Percentiles rank a stretch among this genome's conserved stretches.
phyloP scores from a whole-genome alignment of 2,888 invertebrate species.

The Argyresthia albistria region DNA sequence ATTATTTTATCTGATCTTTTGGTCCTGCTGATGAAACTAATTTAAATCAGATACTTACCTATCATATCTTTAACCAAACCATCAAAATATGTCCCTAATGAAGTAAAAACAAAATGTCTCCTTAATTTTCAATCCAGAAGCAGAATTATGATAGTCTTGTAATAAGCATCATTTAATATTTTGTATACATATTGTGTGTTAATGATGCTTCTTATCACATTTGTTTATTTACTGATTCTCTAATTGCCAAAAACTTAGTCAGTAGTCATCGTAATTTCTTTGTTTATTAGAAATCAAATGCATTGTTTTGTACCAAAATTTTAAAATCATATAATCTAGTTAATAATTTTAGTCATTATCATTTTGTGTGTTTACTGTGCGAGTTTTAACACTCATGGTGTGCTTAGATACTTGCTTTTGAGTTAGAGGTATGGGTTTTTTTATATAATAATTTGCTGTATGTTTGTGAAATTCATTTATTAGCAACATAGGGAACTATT shows the following conservation, averaged over 20 bases:
- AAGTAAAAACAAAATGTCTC: too few relatives aligned
- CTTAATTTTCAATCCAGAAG: not conserved
- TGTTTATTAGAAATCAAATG: slow-evolving; percentile 37
- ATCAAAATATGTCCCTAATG: too few relatives aligned
- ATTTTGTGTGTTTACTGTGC: slow-evolving; percentile 54
- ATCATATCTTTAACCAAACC: too few relatives aligned
- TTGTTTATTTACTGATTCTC: slow-evolving; percentile 57
- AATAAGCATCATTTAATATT: slow-evolving; percentile 11
- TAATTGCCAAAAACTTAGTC: slow-evolving; percentile 69
- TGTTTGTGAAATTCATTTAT: slow-evolving; percentile 44
- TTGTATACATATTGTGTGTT: not conserved
- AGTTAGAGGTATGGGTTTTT: slow-evolving; percentile 33
- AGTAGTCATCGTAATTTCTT: slow-evolving; percentile 26
- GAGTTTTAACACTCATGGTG: slow-evolving; percentile 47
- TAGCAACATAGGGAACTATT: slow-evolving; percentile 35
- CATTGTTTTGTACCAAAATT: slow-evolving; percentile 57
- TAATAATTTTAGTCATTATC: slow-evolving; percentile 61
- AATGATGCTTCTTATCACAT: slow-evolving; percentile 31
- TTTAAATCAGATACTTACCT: too few relatives aligned
- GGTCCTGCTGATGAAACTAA: too few relatives aligned
- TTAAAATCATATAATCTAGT: slow-evolving; percentile 59
- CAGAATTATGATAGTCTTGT: slow-evolving; percentile 5
- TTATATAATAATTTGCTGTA: slow-evolving; percentile 49
- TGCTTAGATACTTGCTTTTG: slow-evolving; percentile 64
- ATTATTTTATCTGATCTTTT: too few relatives aligned